Conservation (phyloP, 2,888 invertebrate species). For the Xanthorhoe spadicearia region DNA sequence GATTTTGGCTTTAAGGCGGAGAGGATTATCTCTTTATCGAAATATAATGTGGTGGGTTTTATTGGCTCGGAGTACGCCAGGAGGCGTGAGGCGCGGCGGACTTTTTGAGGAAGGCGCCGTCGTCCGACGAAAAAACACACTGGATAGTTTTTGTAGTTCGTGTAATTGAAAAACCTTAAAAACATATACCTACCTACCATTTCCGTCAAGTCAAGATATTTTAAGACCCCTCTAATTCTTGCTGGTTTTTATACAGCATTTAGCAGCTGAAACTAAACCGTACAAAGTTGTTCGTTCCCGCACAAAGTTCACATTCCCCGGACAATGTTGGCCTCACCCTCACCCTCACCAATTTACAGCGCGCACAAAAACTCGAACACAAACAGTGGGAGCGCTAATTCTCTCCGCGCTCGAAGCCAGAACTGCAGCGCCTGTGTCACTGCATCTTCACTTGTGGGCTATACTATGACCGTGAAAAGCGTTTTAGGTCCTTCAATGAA, state of each 20-base stretch:
- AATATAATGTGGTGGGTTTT: conserved; percentile 46
- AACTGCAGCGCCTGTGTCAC: neutral
- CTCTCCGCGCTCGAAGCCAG: neutral
- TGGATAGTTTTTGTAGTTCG: neutral
- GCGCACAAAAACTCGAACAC: conserved; percentile 25
- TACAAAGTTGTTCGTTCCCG: conserved; percentile 3
- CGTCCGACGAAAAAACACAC: neutral
- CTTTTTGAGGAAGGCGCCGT: neutral
- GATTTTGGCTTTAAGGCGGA: conserved; percentile 38
- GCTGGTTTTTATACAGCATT: neutral
- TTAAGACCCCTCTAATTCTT: neutral
- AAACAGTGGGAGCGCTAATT: conserved; percentile 13
- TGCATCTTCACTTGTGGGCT: neutral
- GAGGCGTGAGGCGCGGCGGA: neutral
- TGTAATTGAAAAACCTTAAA: too few relatives aligned
- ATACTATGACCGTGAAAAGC: too few relatives aligned
- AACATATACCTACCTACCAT: too few relatives aligned
- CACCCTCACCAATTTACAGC: conserved; percentile 20
- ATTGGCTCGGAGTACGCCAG: conserved; percentile 13
- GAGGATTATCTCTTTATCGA: conserved; percentile 56
- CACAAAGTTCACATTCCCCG: conserved; percentile 8
- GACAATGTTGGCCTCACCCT: conserved; percentile 23
- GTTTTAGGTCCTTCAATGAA: too few relatives aligned
- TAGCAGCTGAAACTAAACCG: neutral
- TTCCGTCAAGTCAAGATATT: too few relatives aligned